Evolutionary conservation across 2,888 invertebrate genomes (phyloP).

Genomic region (Ormyrus nitidulus): DNA sequence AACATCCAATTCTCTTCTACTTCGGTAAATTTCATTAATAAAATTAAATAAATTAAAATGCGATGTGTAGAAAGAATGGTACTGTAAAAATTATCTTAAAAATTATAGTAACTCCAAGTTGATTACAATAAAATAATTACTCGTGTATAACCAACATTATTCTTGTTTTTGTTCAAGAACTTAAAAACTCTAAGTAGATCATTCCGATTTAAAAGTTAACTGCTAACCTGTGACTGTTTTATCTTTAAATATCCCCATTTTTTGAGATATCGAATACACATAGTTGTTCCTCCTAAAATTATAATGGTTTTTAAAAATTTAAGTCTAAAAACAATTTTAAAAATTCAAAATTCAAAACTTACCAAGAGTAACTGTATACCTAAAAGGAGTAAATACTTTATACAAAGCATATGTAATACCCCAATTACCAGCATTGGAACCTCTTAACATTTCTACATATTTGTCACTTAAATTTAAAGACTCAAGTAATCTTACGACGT

Average conservation of each 20-base stretch:
- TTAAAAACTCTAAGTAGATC: background rate
- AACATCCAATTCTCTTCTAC: too few relatives aligned
- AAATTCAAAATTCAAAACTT: constrained; percentile 63
- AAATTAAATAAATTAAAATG: background rate
- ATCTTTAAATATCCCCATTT: constrained; percentile 82
- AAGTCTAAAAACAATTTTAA: background rate
- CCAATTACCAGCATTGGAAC: constrained; percentile 90
- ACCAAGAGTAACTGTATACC: constrained; percentile 96
- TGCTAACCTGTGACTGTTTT: constrained; percentile 56
- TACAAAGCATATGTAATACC: constrained; percentile 95
- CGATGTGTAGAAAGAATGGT: constrained; percentile 18
- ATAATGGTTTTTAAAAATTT: constrained; percentile 38
- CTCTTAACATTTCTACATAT: constrained; percentile 85
- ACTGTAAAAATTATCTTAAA: background rate
- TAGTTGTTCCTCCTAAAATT: constrained; percentile 86
- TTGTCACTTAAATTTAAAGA: constrained; percentile 86
- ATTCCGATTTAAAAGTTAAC: background rate
- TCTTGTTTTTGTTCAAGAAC: too few relatives aligned
- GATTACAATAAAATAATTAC: constrained; percentile 1
- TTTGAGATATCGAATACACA: constrained; percentile 88
- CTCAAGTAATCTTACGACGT: constrained; percentile 88
- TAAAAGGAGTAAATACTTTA: constrained; percentile 92
- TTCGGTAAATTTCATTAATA: too few relatives aligned
- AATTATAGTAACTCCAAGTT: background rate
- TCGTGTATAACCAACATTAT: background rate